phyloP scores from a whole-genome alignment of 2,888 invertebrate species.

The Cheilosia variabilis region DNA sequence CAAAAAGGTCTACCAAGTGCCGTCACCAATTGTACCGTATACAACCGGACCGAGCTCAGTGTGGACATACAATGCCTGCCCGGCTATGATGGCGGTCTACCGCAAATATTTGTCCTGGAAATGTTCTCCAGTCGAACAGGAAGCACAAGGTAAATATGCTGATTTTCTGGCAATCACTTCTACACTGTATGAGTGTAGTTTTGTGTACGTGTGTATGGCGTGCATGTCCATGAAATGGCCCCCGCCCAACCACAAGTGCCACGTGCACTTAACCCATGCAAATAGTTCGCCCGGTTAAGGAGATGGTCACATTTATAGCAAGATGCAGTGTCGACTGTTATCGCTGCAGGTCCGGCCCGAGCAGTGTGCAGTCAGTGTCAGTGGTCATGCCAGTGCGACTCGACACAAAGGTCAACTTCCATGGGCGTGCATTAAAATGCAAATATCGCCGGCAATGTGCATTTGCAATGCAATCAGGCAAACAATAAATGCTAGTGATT shows the following conservation, averaged over 20 bases:
- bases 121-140: conserved; percentile 85
- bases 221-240: background rate
- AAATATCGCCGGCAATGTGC: conserved; percentile 58
- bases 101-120: conserved; percentile 93
- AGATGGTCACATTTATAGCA: conserved; percentile 40
- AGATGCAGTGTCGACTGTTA: conserved; percentile 50
- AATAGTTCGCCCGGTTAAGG: conserved; percentile 29
- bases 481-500: conserved; percentile 65
- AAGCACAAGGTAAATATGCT: conserved; percentile 82
- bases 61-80: conserved; percentile 92
- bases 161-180: conserved; percentile 50
- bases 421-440: conserved; percentile 59
- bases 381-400: conserved; percentile 49
- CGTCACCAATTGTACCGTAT: conserved; percentile 92
- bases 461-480: conserved; percentile 68
- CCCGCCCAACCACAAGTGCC: conserved; percentile 53
- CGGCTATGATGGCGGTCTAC: conserved; percentile 95
- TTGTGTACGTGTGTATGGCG: conserved; percentile 5
- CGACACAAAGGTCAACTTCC: conserved; percentile 61
- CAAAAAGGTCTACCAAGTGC: conserved; percentile 91
- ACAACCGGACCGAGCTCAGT: conserved; percentile 93
- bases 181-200: background rate
- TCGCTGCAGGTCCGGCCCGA: conserved; percentile 25
- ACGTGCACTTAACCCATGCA: conserved; percentile 64
- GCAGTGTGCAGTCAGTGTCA: conserved; percentile 46